Evolutionary conservation across 2,888 invertebrate species (phyloP), one percentile per base, ranked within the genome.

Genomic region (Heliothis peltigera): DNA sequence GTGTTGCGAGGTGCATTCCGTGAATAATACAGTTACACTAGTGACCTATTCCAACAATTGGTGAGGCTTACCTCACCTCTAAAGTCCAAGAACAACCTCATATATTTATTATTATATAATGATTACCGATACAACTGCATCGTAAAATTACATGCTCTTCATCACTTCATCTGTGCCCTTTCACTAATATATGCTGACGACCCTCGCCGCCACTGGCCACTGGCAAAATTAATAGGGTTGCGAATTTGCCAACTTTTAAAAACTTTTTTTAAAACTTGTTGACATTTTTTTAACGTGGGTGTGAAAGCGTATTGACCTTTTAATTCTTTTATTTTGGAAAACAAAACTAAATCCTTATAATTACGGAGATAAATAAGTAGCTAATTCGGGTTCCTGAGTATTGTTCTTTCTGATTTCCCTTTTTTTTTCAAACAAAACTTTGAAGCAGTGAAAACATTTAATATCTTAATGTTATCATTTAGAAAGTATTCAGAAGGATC

Each of bases 341-440:
- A 80, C 67, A 80, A 49, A 62, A 64, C 70, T 77, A 77, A 82
- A 84, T 85, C 78, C 80, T 58, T 64, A 56, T 67, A 79, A 78
- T 65, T 79, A 78, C 78, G 64, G 61, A 77, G 77, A 83, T 77
- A 75, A 77, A 81, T 75, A 69, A 51, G 52, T 70, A 64, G 44
- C 39, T 55, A 58, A 59, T 64, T 64, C n/a, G 21, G 28, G 19
- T 15, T 17, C 28, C 55, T 44, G 21, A 21, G 19, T 35, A 42
- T 17, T 54, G 35, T 18, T 32, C 17, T 39, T 6, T 35, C 44
- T 39, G 4, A 39, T 49, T 44, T 17, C 44, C 32, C n/a, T n/a
- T 43, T 17, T 1, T 19, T 39, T 49, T 12, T 32, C 12, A 10
- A 28, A 28, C 6, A 0, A 12, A 32, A 32, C 32, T 32, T 32